Conservation (phyloP, 2,888 invertebrate genomes). For the Bembecia ichneumoniformis region DNA sequence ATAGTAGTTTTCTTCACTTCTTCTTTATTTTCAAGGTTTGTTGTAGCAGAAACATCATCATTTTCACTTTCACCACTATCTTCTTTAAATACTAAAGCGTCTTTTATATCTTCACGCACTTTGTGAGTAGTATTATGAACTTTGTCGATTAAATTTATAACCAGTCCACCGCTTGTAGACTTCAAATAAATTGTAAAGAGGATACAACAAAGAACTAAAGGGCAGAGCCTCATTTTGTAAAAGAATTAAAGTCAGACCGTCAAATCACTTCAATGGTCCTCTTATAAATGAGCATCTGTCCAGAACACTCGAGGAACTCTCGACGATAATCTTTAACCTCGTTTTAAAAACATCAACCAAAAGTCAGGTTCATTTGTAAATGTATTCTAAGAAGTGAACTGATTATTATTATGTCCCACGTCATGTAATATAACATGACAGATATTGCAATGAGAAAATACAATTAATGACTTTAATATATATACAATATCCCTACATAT, state of each 20-base stretch:
- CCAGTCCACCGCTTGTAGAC: conserved; percentile 22
- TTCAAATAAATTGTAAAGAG: conserved; percentile 18
- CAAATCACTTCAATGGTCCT: conserved; percentile 8
- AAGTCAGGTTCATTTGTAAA: too few species aligned
- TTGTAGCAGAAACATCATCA: neutral
- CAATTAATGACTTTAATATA: too few species aligned
- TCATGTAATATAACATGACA: too few species aligned
- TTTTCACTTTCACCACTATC: conserved; percentile 1
- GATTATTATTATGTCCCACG: too few species aligned
- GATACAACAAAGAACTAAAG: conserved; percentile 22
- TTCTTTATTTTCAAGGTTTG: neutral
- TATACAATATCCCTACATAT: too few species aligned
- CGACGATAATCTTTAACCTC: conserved; percentile 32
- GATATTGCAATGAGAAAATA: too few species aligned
- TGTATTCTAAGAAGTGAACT: neutral
- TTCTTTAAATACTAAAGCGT: conserved; percentile 6
- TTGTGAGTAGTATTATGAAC: conserved; percentile 22
- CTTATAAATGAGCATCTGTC: conserved; percentile 19
- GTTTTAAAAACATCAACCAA: neutral
- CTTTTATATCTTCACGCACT: conserved; percentile 23
- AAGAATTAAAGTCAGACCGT: conserved; percentile 4
- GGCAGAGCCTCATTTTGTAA: conserved; percentile 26
- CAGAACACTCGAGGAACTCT: conserved; percentile 4
- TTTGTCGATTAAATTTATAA: conserved; percentile 24
- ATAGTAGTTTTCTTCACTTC: conserved; percentile 1